phyloP scores from a whole-genome alignment of 2,113 vertebrate species.

The Siniperca knerii region DNA sequence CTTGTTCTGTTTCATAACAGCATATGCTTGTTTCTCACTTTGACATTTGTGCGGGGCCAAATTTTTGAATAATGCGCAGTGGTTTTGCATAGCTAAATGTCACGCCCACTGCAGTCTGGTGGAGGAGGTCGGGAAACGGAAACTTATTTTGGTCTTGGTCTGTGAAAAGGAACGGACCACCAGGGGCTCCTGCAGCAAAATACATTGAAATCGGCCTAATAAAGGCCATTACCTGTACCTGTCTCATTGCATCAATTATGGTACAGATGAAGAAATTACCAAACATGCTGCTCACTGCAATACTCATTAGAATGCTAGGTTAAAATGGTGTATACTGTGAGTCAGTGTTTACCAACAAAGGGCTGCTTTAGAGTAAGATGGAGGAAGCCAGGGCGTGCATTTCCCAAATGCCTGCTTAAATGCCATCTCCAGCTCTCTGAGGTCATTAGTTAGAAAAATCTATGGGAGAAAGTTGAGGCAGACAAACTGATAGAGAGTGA shows the following conservation, averaged over 20 bases:
- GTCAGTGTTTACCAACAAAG: slow-evolving; percentile 64
- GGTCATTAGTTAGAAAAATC: slow-evolving; percentile 75
- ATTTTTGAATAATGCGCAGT: slow-evolving; percentile 77
- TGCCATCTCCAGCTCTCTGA: slow-evolving; percentile 74
- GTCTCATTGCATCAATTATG: slow-evolving; percentile 64
- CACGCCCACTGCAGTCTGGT: slow-evolving; percentile 72
- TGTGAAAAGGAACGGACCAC: slow-evolving; percentile 52
- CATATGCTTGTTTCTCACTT: slow-evolving; percentile 62
- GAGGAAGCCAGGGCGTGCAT: slow-evolving; percentile 16
- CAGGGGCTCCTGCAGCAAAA: slow-evolving; percentile 51
- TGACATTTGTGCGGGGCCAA: slow-evolving; percentile 83
- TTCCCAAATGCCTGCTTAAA: slow-evolving; percentile 72
- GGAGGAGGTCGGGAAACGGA: slow-evolving; percentile 49
- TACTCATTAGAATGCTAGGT: slow-evolving; percentile 61
- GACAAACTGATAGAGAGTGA: slow-evolving; percentile 63
- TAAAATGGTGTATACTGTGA: slow-evolving; percentile 48
- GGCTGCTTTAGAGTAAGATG: slow-evolving; percentile 44
- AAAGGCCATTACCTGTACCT: slow-evolving; percentile 66
- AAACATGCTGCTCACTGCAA: slow-evolving; percentile 44
- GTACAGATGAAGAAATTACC: slow-evolving; percentile 36
- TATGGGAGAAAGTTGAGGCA: slow-evolving; percentile 71
- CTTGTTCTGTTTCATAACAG: slow-evolving; percentile 63
- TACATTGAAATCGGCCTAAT: slow-evolving; percentile 37
- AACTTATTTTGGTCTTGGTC: slow-evolving; percentile 32
- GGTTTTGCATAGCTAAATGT: slow-evolving; percentile 84